Base-by-base conservation (phyloP, 2,888 invertebrate genomes). In the Apeira syringaria region DNA sequence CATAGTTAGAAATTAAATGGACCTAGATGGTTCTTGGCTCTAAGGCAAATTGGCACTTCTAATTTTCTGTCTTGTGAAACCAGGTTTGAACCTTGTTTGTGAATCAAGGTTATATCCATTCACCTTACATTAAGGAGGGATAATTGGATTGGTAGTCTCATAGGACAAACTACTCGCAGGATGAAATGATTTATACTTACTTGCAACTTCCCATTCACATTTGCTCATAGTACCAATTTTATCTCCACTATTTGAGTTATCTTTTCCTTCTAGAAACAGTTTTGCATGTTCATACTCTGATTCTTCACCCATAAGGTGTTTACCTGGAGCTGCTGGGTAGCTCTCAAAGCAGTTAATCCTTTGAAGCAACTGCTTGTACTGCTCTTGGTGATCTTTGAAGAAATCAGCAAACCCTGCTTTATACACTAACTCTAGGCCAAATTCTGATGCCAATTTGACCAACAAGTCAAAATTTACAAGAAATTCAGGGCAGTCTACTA, bases 401-500 rank as follows among this genome's bases (percentile, higher is more conserved):
- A 94, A 98, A 30, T 96, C 94, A 15, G 93, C 92, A 88, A 99
- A 98, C 41, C 92, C 91, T 56, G 93, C 93, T 60, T 93, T 94
- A 34, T 90, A 90, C 0, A 94, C 90, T 53, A 95, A 80, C 65
- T 95, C 92, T 24, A 96, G 79, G 0, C 94, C 95, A 85, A 91
- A 94, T 65, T 94, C 94, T 25, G 91, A 88, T 6, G 94, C 95
- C 37, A 96, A 76, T 66, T 94, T 95, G 26, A 92, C 91, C 39
- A 99, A 90, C 2, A 95, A 91, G 9, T 98, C 96, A 80, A 99
- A 97, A 82, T 99, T 94, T 8, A 99, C 98, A 44, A 99, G 91
- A 89, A 99, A 99, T 79, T 99, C 99, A 1, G 99, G 99, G 78
- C 99, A 99, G 77, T 99, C 95, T 0, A 99, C 99, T 4, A 98